Percentiles rank a stretch among this genome's conserved stretches.
These are phyloP conservation scores for Magallana nippona DNA, from an alignment of 2,888 invertebrate genomes.

Conservation along the genomic window DNA sequence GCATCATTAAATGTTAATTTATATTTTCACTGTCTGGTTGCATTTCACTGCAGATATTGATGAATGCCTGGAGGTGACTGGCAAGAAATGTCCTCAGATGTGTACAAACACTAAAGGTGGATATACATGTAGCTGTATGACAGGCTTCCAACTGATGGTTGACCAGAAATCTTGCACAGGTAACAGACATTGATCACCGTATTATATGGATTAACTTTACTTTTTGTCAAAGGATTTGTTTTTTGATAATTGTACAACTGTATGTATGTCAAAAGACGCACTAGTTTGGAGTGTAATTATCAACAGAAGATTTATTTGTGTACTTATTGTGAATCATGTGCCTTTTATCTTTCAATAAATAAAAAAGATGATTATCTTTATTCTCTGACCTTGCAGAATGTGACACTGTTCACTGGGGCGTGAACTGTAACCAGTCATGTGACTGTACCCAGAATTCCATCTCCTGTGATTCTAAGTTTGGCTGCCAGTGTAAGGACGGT, in stretches of 20 bases:
- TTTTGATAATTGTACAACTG: no score
- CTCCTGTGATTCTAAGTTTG: constrained; percentile 26
- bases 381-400: constrained; percentile 13
- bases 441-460: constrained; percentile 25
- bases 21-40: no score
- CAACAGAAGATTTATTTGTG: no score
- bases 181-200: neutral
- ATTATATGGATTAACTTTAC: no score
- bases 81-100: constrained; percentile 49
- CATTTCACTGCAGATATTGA: constrained; percentile 51
- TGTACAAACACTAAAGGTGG: constrained; percentile 57
- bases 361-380: neutral
- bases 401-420: constrained; percentile 32
- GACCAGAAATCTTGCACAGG: constrained; percentile 52
- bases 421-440: constrained; percentile 34
- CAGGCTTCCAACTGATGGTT: constrained; percentile 50
- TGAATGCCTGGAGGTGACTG: constrained; percentile 53
- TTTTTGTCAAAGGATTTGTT: no score
- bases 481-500: constrained; percentile 39
- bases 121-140: constrained; percentile 53
- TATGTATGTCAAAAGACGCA: no score
- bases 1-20: no score
- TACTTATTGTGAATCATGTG: neutral
- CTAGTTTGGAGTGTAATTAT: no score
- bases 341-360: neutral